Evolutionary conservation across 2,797 vertebrate genomes (phyloP).

Genomic region (Emys orbicularis): DNA sequence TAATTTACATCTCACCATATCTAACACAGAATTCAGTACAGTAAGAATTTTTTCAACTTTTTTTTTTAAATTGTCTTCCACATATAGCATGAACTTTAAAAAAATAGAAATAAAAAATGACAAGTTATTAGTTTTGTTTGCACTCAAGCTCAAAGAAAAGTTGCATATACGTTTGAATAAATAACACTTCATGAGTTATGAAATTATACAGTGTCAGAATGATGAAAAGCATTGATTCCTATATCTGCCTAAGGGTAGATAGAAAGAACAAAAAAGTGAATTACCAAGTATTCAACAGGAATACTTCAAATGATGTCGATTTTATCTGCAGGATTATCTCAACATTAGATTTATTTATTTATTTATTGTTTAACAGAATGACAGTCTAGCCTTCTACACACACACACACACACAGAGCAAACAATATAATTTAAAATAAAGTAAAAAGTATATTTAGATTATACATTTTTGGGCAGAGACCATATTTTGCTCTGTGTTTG

Average conservation of each 20-base stretch:
- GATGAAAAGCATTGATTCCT: slow-evolving; percentile 68
- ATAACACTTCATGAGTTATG: slow-evolving; percentile 63
- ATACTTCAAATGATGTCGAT: slow-evolving; percentile 31
- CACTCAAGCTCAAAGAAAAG: slow-evolving; percentile 54
- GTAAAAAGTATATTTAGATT: no score
- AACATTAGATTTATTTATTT: slow-evolving; percentile 46
- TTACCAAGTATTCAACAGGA: slow-evolving; percentile 29
- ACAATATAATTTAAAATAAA: no score
- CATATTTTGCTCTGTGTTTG: slow-evolving; percentile 26
- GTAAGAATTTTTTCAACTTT: not conserved
- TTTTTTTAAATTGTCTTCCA: not conserved
- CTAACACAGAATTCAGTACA: not conserved
- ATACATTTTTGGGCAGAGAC: slow-evolving; percentile 30
- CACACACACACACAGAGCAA: no score
- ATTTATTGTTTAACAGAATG: not conserved
- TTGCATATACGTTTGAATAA: slow-evolving; percentile 64
- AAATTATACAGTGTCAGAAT: slow-evolving; percentile 14
- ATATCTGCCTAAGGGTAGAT: slow-evolving; percentile 63
- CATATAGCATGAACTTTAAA: not conserved
- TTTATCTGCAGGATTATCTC: slow-evolving; percentile 62
- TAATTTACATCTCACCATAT: not conserved
- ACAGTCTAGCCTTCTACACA: no score
- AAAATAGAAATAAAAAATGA: not conserved
- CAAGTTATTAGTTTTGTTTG: slow-evolving; percentile 52
- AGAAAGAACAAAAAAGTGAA: slow-evolving; percentile 52